A percentile compares a stretch with the other conserved stretches of the same genome.
Evolutionary conservation across 2,888 invertebrate genomes (phyloP).

Genomic region (Monochamus alternatus): DNA sequence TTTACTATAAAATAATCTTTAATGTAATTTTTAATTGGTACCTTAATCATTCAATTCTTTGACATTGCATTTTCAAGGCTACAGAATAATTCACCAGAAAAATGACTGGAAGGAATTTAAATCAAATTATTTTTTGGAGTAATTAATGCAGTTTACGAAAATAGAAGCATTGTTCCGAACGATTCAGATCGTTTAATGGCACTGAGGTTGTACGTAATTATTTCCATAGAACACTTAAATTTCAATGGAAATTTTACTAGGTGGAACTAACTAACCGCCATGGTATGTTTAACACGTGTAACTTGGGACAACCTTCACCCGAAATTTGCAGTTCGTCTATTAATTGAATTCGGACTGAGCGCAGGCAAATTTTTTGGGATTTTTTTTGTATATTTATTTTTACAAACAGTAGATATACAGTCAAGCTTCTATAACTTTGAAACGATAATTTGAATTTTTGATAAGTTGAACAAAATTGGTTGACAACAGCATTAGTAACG

Average conservation of each 20-base stretch:
- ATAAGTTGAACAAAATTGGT: too few relatives aligned
- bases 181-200: slow-evolving; percentile 22
- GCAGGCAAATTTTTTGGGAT: too few relatives aligned
- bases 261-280: slow-evolving; percentile 25
- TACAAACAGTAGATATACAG: too few relatives aligned
- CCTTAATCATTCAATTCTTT: too few relatives aligned
- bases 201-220: slow-evolving; percentile 10
- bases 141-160: slow-evolving; percentile 21
- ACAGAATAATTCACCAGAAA: slow-evolving; percentile 3
- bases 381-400: too few relatives aligned
- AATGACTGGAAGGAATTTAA: slow-evolving; percentile 14
- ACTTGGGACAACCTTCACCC: slow-evolving; percentile 29
- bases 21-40: too few relatives aligned
- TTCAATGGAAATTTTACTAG: slow-evolving; percentile 16
- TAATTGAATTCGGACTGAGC: neutral
- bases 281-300: slow-evolving; percentile 17
- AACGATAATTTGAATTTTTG: too few relatives aligned
- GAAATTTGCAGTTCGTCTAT: slow-evolving; percentile 23
- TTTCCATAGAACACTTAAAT: slow-evolving; percentile 18
- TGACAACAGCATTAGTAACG: too few relatives aligned
- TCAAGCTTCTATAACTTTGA: too few relatives aligned
- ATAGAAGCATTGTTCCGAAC: slow-evolving; percentile 22
- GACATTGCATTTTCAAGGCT: slow-evolving; percentile 7
- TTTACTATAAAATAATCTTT: too few relatives aligned
- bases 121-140: slow-evolving; percentile 21